Conservation (phyloP, 2,888 invertebrate species). For the Chirona hameri region DNA sequence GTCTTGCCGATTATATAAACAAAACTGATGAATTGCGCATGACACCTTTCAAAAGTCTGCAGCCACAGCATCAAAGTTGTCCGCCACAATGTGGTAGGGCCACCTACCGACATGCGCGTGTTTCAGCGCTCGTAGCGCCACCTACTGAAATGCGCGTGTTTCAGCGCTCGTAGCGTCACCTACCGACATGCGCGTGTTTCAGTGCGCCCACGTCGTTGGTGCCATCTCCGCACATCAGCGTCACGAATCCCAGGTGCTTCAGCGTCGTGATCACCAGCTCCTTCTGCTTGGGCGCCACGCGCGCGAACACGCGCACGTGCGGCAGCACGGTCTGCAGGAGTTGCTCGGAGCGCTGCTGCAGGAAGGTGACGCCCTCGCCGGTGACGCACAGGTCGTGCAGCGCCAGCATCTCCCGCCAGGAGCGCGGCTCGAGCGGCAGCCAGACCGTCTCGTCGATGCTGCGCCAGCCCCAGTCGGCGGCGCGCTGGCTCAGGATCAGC, state of each 20-base stretch:
- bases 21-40: too few species aligned
- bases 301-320: conserved; percentile 84
- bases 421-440: conserved; percentile 50
- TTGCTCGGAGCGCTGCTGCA: conserved; percentile 59
- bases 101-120: conserved; percentile 81
- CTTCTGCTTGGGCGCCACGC: conserved; percentile 98
- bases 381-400: conserved; percentile 91
- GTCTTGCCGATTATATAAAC: too few species aligned
- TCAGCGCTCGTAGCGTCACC: too few species aligned
- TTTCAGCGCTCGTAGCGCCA: too few species aligned
- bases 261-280: conserved; percentile 88
- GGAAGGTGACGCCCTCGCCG: conserved; percentile 76
- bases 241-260: conserved; percentile 79
- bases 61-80: too few species aligned
- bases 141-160: too few species aligned
- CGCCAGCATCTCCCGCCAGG: conserved; percentile 49
- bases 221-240: conserved; percentile 99
- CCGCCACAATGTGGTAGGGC: too few species aligned
- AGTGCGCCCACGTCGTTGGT: conserved; percentile 99
- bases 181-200: too few species aligned
- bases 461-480: conserved; percentile 66
- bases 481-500: conserved; percentile 57
- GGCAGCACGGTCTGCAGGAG: conserved; percentile 73
- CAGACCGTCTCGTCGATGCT: conserved; percentile 64
- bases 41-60: too few species aligned